phyloP scores from a whole-genome alignment of 1,140 invertebrate genomes.

The Acyrthosiphon pisum region DNA sequence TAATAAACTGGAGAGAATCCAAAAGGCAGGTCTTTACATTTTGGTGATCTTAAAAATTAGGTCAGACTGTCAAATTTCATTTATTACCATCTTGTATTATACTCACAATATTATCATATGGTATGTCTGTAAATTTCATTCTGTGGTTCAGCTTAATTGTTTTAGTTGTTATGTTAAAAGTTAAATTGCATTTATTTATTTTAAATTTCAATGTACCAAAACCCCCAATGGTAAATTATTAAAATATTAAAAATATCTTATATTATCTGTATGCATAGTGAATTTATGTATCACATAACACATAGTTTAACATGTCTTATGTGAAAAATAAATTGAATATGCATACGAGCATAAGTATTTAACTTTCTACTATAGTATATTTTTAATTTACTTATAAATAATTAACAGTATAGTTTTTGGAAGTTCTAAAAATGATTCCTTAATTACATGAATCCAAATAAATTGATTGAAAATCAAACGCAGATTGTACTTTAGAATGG shows the following conservation, averaged over 20 bases:
- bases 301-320: no score
- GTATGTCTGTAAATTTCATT: not conserved
- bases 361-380: not conserved
- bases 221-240: not conserved
- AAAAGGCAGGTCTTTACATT: not conserved
- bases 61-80: not conserved
- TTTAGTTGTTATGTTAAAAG: not conserved
- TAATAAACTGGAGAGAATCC: conserved; percentile 44
- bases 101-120: not conserved
- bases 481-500: no score
- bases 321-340: no score
- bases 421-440: no score
- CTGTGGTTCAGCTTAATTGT: not conserved
- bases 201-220: not conserved
- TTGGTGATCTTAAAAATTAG: not conserved
- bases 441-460: no score
- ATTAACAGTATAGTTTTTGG: no score
- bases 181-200: not conserved
- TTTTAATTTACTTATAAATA: no score
- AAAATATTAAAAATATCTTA: not conserved
- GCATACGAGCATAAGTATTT: not conserved
- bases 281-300: no score
- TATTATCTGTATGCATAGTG: no score
- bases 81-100: not conserved
- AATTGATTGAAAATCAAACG: no score